Conservation (phyloP, 2,797 vertebrate species). For the Pangasius krempfi region DNA sequence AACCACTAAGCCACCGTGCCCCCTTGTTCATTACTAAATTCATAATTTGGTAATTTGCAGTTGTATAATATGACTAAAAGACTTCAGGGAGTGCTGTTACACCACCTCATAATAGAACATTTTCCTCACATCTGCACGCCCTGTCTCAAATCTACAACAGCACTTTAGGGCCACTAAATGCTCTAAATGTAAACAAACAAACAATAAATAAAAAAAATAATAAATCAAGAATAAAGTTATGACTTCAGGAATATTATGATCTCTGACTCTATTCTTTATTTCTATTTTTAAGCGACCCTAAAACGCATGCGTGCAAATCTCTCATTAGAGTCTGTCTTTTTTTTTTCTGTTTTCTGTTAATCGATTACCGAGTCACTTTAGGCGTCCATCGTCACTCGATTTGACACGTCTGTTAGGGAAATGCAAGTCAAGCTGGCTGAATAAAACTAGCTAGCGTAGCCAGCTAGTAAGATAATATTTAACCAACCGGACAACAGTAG, state of each 20-base stretch:
- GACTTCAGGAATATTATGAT: no score
- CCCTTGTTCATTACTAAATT: no score
- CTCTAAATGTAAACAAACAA: no score
- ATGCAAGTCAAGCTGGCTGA: constrained; percentile 24
- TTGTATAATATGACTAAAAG: neutral
- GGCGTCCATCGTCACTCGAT: neutral
- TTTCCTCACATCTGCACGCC: no score
- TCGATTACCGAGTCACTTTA: constrained; percentile 20
- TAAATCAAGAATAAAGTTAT: no score
- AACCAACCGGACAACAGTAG: constrained; percentile 18
- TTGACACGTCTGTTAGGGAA: constrained; percentile 26
- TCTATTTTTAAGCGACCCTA: neutral
- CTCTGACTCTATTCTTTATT: no score
- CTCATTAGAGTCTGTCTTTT: neutral
- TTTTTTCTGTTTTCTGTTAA: neutral
- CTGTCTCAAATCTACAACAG: no score
- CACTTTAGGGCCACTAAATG: no score
- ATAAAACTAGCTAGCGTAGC: constrained; percentile 22
- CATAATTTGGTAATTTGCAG: neutral
- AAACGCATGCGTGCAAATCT: neutral
- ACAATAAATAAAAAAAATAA: no score
- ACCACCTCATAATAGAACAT: neutral
- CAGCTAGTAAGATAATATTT: constrained; percentile 52
- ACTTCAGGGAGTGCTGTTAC: neutral
- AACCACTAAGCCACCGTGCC: no score